Conservation (phyloP, 2,797 vertebrate species). For the Pelobates cultripes region DNA sequence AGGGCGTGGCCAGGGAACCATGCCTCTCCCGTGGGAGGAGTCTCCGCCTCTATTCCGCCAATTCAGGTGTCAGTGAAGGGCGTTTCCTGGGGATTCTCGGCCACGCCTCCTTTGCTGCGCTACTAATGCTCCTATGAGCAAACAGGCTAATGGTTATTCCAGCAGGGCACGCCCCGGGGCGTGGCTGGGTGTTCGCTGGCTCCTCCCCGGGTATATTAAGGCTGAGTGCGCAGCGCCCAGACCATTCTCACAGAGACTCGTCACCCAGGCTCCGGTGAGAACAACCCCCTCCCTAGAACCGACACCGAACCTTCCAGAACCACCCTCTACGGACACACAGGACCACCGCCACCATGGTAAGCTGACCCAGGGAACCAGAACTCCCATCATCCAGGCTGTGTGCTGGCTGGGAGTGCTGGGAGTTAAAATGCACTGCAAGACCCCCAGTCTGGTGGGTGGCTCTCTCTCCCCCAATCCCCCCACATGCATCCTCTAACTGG, state of each 20-base stretch:
- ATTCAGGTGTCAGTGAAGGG: not conserved
- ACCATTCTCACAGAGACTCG: conserved; percentile 69
- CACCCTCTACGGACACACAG: too few relatives aligned
- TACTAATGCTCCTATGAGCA: not conserved
- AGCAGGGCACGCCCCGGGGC: not conserved
- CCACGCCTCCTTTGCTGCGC: not conserved
- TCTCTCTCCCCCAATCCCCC: too few relatives aligned
- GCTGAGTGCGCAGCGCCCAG: conserved; percentile 59
- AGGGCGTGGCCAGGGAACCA: not conserved
- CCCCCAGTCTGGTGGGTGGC: not conserved
- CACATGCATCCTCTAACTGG: too few relatives aligned
- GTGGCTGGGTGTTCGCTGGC: not conserved
- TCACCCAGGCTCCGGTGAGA: conserved; percentile 69
- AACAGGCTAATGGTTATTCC: not conserved
- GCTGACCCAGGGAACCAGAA: not conserved
- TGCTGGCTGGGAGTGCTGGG: too few relatives aligned
- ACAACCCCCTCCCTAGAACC: conserved; percentile 9
- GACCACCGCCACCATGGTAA: conserved; percentile 31
- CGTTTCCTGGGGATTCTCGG: not conserved
- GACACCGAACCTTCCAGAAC: not conserved
- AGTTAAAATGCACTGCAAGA: too few relatives aligned
- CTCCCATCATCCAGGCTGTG: not conserved
- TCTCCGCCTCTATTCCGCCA: too few relatives aligned
- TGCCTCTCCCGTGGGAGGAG: not conserved
- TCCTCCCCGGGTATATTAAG: conserved; percentile 53